These are phyloP conservation scores for Amblyraja radiata DNA, from an alignment of 2,797 vertebrate genomes.

Conservation along the genomic window DNA sequence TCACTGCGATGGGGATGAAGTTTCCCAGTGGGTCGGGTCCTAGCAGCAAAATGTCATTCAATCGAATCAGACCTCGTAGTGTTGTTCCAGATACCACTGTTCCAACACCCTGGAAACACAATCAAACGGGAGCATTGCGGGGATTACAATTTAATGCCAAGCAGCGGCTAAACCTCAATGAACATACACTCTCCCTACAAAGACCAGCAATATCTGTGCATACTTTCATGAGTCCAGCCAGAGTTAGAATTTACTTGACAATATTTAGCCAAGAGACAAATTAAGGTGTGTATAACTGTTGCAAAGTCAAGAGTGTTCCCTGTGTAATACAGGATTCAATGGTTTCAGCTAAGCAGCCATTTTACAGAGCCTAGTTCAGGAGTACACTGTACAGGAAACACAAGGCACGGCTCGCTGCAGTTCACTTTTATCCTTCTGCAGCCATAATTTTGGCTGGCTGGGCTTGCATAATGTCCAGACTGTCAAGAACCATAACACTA, in stretches of 20 bases:
- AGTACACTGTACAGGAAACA: no score
- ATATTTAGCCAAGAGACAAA: not conserved
- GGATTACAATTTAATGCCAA: not conserved
- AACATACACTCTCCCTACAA: not conserved
- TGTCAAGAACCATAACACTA: no score
- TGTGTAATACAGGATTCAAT: no score
- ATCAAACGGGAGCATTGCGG: not conserved
- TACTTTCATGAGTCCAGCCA: not conserved
- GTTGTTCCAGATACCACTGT: conserved; percentile 96
- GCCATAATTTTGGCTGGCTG: no score
- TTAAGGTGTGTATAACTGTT: not conserved
- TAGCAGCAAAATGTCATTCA: conserved; percentile 91
- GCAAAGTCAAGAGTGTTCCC: not conserved
- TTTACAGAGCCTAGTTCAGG: no score
- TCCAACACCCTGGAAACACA: conserved; percentile 75
- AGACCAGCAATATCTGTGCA: not conserved
- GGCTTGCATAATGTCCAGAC: no score
- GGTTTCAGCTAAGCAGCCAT: no score
- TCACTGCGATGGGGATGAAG: conserved; percentile 90
- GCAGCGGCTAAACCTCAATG: not conserved
- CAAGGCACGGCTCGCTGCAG: no score
- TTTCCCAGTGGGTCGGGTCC: conserved; percentile 91
- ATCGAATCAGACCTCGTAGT: conserved; percentile 84
- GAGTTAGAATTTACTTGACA: not conserved
- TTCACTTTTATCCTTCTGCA: no score